Conservation (phyloP, 92 coral and sea anemone species). For the Zoanthus sociatus region DNA sequence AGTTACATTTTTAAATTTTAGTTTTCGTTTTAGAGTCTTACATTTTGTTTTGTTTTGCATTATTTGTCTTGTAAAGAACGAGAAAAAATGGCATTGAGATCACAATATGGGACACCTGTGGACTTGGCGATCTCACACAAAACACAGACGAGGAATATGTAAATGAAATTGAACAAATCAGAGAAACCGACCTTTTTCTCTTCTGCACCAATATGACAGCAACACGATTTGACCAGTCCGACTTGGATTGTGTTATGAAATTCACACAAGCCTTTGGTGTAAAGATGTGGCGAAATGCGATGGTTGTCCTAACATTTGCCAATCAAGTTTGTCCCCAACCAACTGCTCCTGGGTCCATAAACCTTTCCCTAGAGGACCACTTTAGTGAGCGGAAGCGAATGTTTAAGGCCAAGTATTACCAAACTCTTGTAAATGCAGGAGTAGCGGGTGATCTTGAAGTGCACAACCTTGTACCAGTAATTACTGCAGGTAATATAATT, state of each 20-base stretch:
- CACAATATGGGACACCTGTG: constrained; percentile 1
- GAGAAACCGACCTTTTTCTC: constrained; percentile 1
- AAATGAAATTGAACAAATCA: neutral
- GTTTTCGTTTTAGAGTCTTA: neutral
- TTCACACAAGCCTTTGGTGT: constrained; percentile 3
- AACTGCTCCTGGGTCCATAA: neutral
- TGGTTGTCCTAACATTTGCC: constrained; percentile 7
- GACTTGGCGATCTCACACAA: constrained; percentile 6
- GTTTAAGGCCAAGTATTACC: neutral
- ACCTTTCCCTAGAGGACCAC: neutral
- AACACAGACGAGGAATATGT: constrained; percentile 2
- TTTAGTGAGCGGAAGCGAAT: neutral
- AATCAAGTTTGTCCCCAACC: neutral
- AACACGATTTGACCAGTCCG: constrained; percentile 10
- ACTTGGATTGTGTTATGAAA: neutral
- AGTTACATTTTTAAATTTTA: neutral
- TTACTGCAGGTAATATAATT: constrained; percentile 1
- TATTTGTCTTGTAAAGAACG: neutral
- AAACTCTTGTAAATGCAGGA: neutral
- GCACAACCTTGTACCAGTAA: neutral
- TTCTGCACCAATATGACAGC: constrained; percentile 19
- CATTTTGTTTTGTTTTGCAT: neutral
- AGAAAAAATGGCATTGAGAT: neutral
- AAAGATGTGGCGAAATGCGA: constrained; percentile 21
- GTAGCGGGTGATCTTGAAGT: neutral